Percentiles rank a stretch among this genome's conserved stretches.
Evolutionary conservation across 2,888 invertebrate species (phyloP).

Genomic region (Phyllotreta striolata): DNA sequence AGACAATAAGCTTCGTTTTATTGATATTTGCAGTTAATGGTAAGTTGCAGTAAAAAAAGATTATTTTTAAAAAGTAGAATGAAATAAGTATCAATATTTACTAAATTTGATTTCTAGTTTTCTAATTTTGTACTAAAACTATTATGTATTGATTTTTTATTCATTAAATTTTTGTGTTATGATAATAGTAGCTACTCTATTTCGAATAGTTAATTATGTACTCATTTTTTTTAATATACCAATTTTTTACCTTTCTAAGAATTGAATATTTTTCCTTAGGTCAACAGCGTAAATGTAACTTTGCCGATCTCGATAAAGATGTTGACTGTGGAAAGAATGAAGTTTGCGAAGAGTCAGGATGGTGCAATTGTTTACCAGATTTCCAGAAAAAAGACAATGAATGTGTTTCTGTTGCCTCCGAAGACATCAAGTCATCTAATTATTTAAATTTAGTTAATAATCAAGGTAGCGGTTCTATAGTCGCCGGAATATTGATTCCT

Average conservation of each 20-base stretch:
- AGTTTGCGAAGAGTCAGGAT: conserved; percentile 48
- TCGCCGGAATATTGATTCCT: conserved; percentile 56
- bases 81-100: background rate
- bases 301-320: conserved; percentile 38
- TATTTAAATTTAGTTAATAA: conserved; percentile 52
- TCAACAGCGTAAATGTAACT: conserved; percentile 40
- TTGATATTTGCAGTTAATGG: conserved; percentile 21
- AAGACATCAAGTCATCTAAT: conserved; percentile 44
- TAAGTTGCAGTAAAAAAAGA: conserved; percentile 12
- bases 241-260: conserved; percentile 1
- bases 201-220: too few relatives aligned
- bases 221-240: background rate
- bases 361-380: conserved; percentile 53
- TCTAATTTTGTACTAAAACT: conserved; percentile 15
- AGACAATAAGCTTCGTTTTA: conserved; percentile 30
- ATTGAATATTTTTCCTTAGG: conserved; percentile 39
- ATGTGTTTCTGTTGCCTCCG: conserved; percentile 36
- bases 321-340: conserved; percentile 51
- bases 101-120: conserved; percentile 8
- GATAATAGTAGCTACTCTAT: too few relatives aligned
- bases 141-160: too few relatives aligned
- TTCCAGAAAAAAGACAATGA: conserved; percentile 47
- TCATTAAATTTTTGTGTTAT: too few relatives aligned
- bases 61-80: background rate
- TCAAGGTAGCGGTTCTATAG: conserved; percentile 52